Evolutionary conservation across 53 echinoderm and acorn worm species (phyloP).

Genomic region (Hippasteria phrygiana): DNA sequence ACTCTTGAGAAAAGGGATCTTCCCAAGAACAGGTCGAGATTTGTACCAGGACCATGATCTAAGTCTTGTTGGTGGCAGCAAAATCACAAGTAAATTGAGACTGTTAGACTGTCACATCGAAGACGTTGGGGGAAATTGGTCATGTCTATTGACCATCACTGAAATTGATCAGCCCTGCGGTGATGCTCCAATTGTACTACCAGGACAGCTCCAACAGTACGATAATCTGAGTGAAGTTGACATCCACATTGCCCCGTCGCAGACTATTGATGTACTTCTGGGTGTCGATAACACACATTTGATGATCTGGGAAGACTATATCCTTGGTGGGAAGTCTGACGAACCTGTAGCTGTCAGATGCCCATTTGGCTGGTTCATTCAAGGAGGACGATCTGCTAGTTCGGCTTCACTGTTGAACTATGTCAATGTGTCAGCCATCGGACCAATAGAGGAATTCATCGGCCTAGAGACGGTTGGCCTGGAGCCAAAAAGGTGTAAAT

Average conservation of each 20-base stretch:
- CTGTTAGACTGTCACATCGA: slow-evolving; percentile 66
- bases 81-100: slow-evolving; percentile 68
- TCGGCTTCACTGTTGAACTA: slow-evolving; percentile 68
- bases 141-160: no score
- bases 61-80: slow-evolving; percentile 69
- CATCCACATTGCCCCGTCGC: no score
- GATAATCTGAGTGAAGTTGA: no score
- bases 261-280: no score
- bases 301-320: no score
- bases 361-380: slow-evolving; percentile 52
- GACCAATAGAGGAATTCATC: slow-evolving; percentile 75
- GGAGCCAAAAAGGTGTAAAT: slow-evolving; percentile 73
- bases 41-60: slow-evolving; percentile 73
- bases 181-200: no score
- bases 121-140: slow-evolving; percentile 69
- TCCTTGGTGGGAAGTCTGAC: no score
- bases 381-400: neutral
- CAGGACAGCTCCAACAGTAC: no score
- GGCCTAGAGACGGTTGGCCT: slow-evolving; percentile 72
- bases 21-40: slow-evolving; percentile 53
- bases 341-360: no score
- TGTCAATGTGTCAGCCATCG: slow-evolving; percentile 75
- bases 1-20: slow-evolving; percentile 70
- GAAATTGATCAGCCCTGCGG: no score
- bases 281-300: no score